These are phyloP conservation scores for Drosophila bunnanda DNA, from an alignment of 2,888 invertebrate species.

Conservation along the genomic window DNA sequence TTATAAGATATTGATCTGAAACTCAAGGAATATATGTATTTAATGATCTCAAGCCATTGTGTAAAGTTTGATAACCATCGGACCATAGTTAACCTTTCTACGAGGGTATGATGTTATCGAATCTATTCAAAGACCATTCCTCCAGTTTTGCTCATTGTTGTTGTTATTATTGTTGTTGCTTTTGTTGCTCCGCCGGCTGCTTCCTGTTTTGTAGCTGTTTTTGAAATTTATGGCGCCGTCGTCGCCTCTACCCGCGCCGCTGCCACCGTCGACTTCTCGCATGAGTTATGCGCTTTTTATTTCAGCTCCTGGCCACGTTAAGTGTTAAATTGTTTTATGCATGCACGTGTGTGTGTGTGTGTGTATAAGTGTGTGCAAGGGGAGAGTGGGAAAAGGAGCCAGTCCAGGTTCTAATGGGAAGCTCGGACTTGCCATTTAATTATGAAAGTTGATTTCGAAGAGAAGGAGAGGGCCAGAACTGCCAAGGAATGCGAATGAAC, in stretches of 20 bases:
- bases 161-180: slow-evolving; percentile 31
- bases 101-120: background rate
- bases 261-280: slow-evolving; percentile 56
- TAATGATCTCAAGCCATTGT: background rate
- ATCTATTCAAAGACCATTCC: slow-evolving; percentile 15
- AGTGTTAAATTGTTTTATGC: slow-evolving; percentile 77
- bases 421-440: slow-evolving; percentile 56
- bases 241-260: slow-evolving; percentile 46
- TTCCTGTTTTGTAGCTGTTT: slow-evolving; percentile 67
- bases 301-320: slow-evolving; percentile 62
- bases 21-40: background rate
- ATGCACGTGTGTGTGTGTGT: slow-evolving; percentile 48
- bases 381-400: slow-evolving; percentile 5
- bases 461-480: background rate
- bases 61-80: background rate
- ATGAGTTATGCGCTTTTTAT: slow-evolving; percentile 77
- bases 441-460: slow-evolving; percentile 53
- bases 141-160: slow-evolving; percentile 18
- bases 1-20: background rate
- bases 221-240: slow-evolving; percentile 80
- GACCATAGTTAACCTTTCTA: background rate
- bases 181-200: slow-evolving; percentile 64
- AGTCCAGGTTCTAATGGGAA: slow-evolving; percentile 15
- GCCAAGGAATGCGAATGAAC: slow-evolving; percentile 10
- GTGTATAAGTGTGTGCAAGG: background rate